phyloP scores from a whole-genome alignment of 2,113 vertebrate species.

The Chaetura pelagica region DNA sequence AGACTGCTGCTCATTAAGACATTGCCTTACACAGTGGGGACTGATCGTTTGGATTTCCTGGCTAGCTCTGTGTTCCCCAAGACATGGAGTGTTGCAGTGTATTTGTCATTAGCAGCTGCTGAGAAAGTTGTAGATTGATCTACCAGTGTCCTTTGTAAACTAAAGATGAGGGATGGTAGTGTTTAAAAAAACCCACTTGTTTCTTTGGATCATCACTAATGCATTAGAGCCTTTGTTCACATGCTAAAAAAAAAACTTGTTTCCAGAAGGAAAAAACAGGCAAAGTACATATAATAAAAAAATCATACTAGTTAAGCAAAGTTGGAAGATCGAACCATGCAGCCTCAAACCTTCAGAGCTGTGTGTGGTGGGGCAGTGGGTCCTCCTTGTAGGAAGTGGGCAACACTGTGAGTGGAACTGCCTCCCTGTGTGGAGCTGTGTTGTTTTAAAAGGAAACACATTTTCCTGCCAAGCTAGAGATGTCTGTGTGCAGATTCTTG shows the following conservation, averaged over 20 bases:
- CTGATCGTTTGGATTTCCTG: neutral
- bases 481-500: accelerated
- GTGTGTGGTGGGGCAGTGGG: accelerated
- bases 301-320: neutral
- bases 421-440: accelerated
- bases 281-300: neutral
- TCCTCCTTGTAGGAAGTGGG: neutral
- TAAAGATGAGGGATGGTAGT: neutral
- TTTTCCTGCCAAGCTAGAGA: neutral
- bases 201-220: neutral
- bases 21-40: neutral
- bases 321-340: neutral
- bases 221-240: neutral
- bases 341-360: neutral
- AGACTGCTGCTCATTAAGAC: neutral
- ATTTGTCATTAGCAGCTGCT: neutral
- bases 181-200: neutral
- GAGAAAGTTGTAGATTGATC: neutral
- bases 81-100: accelerated
- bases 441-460: neutral
- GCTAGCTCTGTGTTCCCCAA: neutral
- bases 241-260: neutral
- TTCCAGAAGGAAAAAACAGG: neutral
- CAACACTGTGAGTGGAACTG: neutral
- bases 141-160: neutral